A percentile compares a stretch with the other conserved stretches of the same genome.
Evolutionary conservation across 2,797 vertebrate species (phyloP).

Genomic region (Chaunax sp.): DNA sequence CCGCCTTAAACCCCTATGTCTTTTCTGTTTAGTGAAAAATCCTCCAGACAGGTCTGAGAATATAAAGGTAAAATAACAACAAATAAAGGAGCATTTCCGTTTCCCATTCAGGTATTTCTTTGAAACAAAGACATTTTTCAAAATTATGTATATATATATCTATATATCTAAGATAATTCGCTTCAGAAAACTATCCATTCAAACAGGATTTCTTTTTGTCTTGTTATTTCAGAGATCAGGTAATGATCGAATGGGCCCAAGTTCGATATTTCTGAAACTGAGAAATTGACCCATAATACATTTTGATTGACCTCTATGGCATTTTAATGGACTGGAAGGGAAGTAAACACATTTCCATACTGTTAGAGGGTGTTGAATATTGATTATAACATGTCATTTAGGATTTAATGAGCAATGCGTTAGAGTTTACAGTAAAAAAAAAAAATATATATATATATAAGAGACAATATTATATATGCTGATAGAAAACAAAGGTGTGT

Average conservation of each 20-base stretch:
- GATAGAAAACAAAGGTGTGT: neutral
- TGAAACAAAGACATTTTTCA: too few relatives aligned
- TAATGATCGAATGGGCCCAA: too few relatives aligned
- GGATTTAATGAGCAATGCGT: constrained; percentile 36
- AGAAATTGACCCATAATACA: constrained; percentile 3
- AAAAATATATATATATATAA: too few relatives aligned
- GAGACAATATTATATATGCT: neutral
- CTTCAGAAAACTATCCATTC: too few relatives aligned
- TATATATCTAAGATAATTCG: too few relatives aligned
- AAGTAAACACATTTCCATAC: constrained; percentile 10
- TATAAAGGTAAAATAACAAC: neutral
- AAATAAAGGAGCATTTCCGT: too few relatives aligned
- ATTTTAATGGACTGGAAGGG: constrained; percentile 28
- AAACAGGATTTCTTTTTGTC: too few relatives aligned
- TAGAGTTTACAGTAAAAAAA: too few relatives aligned
- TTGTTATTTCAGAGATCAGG: constrained; percentile 6
- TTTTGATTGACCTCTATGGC: constrained; percentile 30
- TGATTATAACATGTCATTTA: constrained; percentile 28
- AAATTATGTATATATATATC: too few relatives aligned
- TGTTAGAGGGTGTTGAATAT: neutral
- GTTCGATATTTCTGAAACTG: constrained; percentile 13
- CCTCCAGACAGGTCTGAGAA: constrained; percentile 30
- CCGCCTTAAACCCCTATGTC: constrained; percentile 49
- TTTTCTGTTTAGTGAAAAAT: constrained; percentile 44
- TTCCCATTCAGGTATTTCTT: neutral